Evolutionary conservation across 2,888 invertebrate species (phyloP).

Genomic region (Melanophora roralis): DNA sequence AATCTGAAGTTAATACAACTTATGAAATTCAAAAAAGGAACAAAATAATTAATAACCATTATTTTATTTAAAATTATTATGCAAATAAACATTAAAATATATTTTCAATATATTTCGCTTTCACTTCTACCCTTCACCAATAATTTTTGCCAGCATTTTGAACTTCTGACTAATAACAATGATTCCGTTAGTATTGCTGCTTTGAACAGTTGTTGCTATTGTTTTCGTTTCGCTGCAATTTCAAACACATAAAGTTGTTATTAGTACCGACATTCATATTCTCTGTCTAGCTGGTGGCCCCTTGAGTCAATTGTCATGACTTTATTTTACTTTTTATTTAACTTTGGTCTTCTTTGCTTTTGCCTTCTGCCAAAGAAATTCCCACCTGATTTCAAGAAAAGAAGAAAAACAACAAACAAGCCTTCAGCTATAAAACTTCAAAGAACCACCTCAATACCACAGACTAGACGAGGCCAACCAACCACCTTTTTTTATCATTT

Average conservation of each 20-base stretch:
- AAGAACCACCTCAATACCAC: slow-evolving; percentile 17
- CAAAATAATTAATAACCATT: too few species aligned
- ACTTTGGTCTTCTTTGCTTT: slow-evolving; percentile 17
- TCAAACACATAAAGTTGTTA: slow-evolving; percentile 41
- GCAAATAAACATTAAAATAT: too few species aligned
- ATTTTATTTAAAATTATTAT: too few species aligned
- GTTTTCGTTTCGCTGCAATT: slow-evolving; percentile 2
- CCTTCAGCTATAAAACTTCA: slow-evolving; percentile 34
- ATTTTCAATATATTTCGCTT: not conserved
- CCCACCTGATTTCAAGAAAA: slow-evolving; percentile 57
- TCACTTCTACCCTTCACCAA: not conserved
- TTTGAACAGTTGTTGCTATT: not conserved
- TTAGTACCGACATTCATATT: not conserved
- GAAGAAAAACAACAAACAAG: slow-evolving; percentile 20
- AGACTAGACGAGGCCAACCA: slow-evolving; percentile 19
- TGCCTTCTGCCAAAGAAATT: slow-evolving; percentile 50
- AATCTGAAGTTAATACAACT: too few species aligned
- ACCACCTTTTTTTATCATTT: slow-evolving; percentile 36
- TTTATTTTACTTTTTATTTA: slow-evolving; percentile 7
- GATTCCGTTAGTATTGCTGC: slow-evolving; percentile 21
- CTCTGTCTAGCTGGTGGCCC: slow-evolving; percentile 50
- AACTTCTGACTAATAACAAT: slow-evolving; percentile 57
- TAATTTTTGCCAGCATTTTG: slow-evolving; percentile 2
- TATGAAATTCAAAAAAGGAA: too few species aligned
- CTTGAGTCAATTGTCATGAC: slow-evolving; percentile 59